Evolutionary conservation across 2,888 invertebrate genomes (phyloP).

Genomic region (Cantharis flavilabris): DNA sequence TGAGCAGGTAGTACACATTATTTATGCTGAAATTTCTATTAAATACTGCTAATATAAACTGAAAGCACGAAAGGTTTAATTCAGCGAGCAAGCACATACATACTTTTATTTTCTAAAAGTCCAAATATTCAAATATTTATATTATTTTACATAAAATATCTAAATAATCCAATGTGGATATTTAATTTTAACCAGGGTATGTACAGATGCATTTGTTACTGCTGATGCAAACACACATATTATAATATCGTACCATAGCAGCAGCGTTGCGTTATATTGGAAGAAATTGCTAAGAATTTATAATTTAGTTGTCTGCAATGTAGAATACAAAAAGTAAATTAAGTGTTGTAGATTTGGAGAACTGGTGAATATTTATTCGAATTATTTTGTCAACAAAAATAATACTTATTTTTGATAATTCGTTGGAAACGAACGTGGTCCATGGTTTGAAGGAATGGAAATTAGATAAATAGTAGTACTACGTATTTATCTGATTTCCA

Average conservation of each 20-base stretch:
- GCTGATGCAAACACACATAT: not conserved
- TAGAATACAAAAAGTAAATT: not conserved
- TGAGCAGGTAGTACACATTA: not conserved
- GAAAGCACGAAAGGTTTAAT: not conserved
- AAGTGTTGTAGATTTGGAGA: not conserved
- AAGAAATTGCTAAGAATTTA: not conserved
- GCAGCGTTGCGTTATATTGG: not conserved
- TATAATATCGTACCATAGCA: not conserved
- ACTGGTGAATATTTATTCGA: too few species aligned
- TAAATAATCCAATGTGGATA: not conserved
- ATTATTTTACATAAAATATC: not conserved
- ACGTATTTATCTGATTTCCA: too few species aligned
- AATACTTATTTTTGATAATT: too few species aligned
- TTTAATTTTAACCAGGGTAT: not conserved
- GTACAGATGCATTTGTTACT: not conserved
- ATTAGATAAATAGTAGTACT: too few species aligned
- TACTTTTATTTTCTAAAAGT: not conserved
- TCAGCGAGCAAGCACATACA: not conserved
- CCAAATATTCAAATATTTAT: not conserved
- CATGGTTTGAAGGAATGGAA: too few species aligned
- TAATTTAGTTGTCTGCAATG: not conserved
- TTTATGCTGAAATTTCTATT: not conserved
- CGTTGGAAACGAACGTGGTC: too few species aligned
- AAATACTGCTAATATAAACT: not conserved
- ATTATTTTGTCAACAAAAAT: too few species aligned